Evolutionary conservation across 2,888 invertebrate species (phyloP).

Genomic region (Lutraria lutraria): DNA sequence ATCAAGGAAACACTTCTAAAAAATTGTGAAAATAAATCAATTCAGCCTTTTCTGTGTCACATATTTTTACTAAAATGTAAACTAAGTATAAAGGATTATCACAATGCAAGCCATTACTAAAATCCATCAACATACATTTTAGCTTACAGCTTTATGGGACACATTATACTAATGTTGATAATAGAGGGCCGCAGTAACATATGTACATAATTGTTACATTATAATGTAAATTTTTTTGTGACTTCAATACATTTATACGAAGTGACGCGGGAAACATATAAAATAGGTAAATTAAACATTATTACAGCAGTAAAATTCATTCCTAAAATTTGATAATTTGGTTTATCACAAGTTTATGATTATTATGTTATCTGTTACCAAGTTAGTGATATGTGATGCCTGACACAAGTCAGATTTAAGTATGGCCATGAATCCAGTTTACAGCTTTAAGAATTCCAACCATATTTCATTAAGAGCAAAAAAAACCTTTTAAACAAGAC

Average conservation of each 20-base stretch:
- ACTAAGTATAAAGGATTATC: not conserved
- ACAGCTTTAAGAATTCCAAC: not conserved
- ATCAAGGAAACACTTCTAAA: too few relatives aligned
- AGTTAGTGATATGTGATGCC: not conserved
- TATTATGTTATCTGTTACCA: not conserved
- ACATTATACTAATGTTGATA: not conserved
- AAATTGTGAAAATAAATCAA: too few relatives aligned
- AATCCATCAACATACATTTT: slow-evolving; percentile 4
- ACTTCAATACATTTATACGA: not conserved
- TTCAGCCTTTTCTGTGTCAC: too few relatives aligned
- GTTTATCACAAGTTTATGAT: not conserved
- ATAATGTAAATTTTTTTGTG: not conserved
- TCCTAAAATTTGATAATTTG: not conserved
- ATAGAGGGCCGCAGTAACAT: not conserved
- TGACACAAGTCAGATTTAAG: not conserved
- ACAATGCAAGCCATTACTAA: not conserved
- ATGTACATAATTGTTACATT: not conserved
- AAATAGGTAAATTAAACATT: not conserved
- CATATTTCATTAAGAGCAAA: not conserved
- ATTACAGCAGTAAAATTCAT: not conserved
- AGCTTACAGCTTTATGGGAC: not conserved
- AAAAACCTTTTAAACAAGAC: too few relatives aligned
- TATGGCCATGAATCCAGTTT: not conserved
- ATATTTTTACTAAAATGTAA: too few relatives aligned
- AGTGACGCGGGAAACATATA: not conserved